Evolutionary conservation across 2,888 invertebrate species (phyloP), one percentile per base, ranked within the genome.

Genomic region (Drosophila neonasuta): DNA sequence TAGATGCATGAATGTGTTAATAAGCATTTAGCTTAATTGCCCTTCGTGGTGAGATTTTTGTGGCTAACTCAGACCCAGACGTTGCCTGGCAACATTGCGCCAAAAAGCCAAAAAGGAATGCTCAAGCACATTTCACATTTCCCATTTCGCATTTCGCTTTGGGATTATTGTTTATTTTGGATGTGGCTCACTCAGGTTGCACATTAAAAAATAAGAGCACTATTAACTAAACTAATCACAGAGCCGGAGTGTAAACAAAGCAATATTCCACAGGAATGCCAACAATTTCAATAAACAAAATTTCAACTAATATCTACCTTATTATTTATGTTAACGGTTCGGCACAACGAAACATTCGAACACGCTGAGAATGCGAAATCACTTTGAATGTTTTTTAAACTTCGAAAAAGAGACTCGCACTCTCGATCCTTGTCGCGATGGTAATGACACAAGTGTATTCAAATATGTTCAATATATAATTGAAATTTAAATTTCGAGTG

Each of bases 181-280:
- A 70, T 71, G 68, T 72, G 74, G 86, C 56, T 77, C 69, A 63
- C 74, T 82, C 79, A 79, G 80, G 82, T 82, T 80, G 79, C 85
- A 79, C 74, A 77, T 76, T 45, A 84, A 81, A 63, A 66, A 60
- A 9, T 49, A 74, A 54, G 41, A 54, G 54, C 67, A 52, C 63
- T 63, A 74, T 75, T 76, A 76, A 55, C 67, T 59, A 44, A 71
- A 55, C 46, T 75, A 75, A 84, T 75, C 71, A 67, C 70, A 36
- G 42, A 10, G 59, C 10, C 45, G 41, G 13, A 68, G 68, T 79
- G 57, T 85, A 80, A 79, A 77, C 85, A 81, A 71, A 68, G 32
- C 57, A 60, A 65, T 58, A 46, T 45, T 52, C 57, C 56, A 62
- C 46, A 39, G 76, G 82, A 57, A 80, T 81, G 69, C 71, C 51